Conservation (phyloP, 2,113 vertebrate species). For the Notechis scutatus region DNA sequence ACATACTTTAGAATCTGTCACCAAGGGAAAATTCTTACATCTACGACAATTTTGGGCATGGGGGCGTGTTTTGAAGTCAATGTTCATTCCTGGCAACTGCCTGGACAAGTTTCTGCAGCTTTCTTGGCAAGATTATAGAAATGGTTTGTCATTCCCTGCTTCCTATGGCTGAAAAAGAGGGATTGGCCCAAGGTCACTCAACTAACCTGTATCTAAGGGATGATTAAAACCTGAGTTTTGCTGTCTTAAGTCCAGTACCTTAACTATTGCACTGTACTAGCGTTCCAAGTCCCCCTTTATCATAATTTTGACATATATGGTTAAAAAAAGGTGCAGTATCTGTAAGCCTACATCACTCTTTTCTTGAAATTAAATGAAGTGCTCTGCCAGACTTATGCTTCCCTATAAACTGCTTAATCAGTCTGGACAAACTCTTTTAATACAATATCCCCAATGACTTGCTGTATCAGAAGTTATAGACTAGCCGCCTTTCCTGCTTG, state of each 20-base stretch:
- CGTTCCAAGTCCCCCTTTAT: neutral
- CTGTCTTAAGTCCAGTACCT: neutral
- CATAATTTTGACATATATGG: neutral
- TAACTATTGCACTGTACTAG: neutral
- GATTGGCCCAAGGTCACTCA: neutral
- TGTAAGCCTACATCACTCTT: slow-evolving; percentile 23
- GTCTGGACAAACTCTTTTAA: slow-evolving; percentile 48
- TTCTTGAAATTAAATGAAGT: slow-evolving; percentile 40
- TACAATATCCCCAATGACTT: slow-evolving; percentile 55
- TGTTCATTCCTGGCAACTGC: neutral
- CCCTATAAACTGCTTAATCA: slow-evolving; percentile 58
- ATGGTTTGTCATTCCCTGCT: neutral
- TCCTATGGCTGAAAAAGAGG: neutral
- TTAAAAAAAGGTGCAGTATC: neutral
- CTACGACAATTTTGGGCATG: neutral
- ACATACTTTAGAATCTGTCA: neutral
- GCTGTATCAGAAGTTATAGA: slow-evolving; percentile 60
- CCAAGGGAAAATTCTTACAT: neutral
- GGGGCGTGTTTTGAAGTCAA: neutral
- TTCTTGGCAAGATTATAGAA: neutral
- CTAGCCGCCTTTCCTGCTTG: slow-evolving; percentile 42
- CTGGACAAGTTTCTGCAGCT: neutral
- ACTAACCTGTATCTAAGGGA: neutral
- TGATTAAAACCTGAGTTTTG: neutral
- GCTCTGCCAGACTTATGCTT: slow-evolving; percentile 42